Conservation (phyloP, 1,140 invertebrate species). For the Ceratoteleas bidentatus region DNA sequence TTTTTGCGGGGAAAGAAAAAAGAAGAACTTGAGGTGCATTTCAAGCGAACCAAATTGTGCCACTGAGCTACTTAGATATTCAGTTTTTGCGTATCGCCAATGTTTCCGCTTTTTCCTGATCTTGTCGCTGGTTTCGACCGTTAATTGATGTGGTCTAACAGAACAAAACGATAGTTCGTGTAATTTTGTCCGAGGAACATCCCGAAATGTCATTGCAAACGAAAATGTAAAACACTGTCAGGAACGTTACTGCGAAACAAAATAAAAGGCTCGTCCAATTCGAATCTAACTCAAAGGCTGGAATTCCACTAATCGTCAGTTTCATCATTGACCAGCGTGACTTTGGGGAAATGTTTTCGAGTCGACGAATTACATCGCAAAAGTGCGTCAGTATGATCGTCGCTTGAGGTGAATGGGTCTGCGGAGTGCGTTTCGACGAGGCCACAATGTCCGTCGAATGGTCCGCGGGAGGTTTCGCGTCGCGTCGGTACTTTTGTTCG, state of each 20-base stretch:
- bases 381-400: conserved; percentile 41
- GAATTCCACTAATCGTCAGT: conserved; percentile 14
- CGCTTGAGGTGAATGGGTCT: conserved; percentile 34
- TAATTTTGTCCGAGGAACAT: no score
- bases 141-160: no score
- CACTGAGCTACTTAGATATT: conserved; percentile 52
- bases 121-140: no score
- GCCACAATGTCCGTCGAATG: conserved; percentile 38
- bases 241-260: no score
- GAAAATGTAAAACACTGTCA: no score
- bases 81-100: no score
- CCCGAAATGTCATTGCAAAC: no score
- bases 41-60: conserved; percentile 64
- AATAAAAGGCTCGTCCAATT: no score
- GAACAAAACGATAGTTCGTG: no score
- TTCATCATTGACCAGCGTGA: neutral
- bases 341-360: conserved; percentile 14
- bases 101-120: no score
- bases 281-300: neutral
- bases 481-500: neutral
- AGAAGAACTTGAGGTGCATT: conserved; percentile 51
- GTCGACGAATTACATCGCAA: conserved; percentile 45
- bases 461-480: conserved; percentile 28
- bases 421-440: conserved; percentile 32
- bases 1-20: conserved; percentile 56